These are phyloP conservation scores for Gonocerus acuteangulatus DNA, from an alignment of 2,888 invertebrate species.

Conservation along the genomic window DNA sequence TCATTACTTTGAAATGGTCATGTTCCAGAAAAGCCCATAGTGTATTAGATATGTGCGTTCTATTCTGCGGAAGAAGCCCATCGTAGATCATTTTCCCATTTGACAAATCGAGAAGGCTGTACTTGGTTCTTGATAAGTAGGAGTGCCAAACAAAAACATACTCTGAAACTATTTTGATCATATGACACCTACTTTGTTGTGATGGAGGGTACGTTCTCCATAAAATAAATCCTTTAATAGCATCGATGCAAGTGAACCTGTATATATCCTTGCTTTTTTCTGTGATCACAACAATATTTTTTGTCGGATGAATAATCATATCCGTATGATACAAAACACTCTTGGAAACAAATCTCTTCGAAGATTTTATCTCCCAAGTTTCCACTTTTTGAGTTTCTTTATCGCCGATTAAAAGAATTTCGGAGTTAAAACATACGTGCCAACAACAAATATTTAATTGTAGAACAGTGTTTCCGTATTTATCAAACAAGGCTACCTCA, in stretches of 20 bases:
- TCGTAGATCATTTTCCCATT: not conserved
- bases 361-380: slow-evolving; percentile 8
- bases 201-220: slow-evolving; percentile 3
- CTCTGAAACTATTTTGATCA: not conserved
- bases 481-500: not conserved
- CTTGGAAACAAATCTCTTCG: slow-evolving; percentile 1
- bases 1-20: slow-evolving; percentile 3
- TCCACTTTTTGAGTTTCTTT: slow-evolving; percentile 7
- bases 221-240: slow-evolving; percentile 1
- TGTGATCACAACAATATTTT: slow-evolving; percentile 1
- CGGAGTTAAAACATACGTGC: slow-evolving; percentile 4
- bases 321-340: slow-evolving; percentile 10
- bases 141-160: slow-evolving; percentile 6
- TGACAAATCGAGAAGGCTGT: not conserved
- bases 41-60: not conserved
- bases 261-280: slow-evolving; percentile 1
- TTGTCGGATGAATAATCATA: not conserved
- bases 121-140: not conserved
- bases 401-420: slow-evolving; percentile 9
- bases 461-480: not conserved
- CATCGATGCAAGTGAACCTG: slow-evolving; percentile 8
- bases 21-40: slow-evolving; percentile 7
- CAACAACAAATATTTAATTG: not conserved
- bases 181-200: slow-evolving; percentile 5
- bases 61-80: slow-evolving; percentile 7